These are phyloP conservation scores for Styela plicata DNA, from an alignment of 23 tunicate genomes.

Conservation along the genomic window DNA sequence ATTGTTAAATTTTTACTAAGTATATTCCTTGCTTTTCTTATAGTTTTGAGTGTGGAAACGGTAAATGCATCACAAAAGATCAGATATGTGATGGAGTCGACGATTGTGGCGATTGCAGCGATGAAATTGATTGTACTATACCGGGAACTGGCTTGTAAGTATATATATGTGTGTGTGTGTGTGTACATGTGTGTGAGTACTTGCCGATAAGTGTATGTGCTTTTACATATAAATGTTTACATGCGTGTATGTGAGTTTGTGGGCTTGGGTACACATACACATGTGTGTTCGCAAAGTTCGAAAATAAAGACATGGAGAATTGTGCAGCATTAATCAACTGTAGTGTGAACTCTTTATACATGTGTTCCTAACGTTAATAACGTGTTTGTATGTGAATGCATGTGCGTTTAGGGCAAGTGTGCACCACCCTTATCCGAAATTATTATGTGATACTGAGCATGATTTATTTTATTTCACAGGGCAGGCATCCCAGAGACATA, in stretches of 20 bases:
- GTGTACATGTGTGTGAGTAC: background rate
- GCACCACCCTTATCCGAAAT: too few species aligned
- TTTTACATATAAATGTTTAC: background rate
- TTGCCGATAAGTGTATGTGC: background rate
- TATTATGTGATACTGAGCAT: too few species aligned
- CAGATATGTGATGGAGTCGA: constrained; percentile 2
- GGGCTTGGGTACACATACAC: background rate
- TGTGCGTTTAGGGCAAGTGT: too few species aligned
- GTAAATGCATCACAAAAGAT: background rate
- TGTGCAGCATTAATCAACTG: too few species aligned
- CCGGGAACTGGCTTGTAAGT: background rate
- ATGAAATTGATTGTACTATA: constrained; percentile 2
- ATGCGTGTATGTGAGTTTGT: background rate
- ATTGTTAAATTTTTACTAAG: too few species aligned
- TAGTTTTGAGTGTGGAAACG: background rate
- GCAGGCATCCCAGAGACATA: too few species aligned
- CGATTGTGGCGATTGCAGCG: constrained; percentile 31
- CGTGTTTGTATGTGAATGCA: too few species aligned
- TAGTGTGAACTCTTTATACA: too few species aligned
- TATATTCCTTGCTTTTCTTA: too few species aligned
- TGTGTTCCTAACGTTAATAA: too few species aligned
- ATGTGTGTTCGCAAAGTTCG: background rate
- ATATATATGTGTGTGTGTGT: background rate
- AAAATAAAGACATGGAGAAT: too few species aligned
- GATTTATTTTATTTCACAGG: too few species aligned